Evolutionary conservation across 1,140 invertebrate genomes (phyloP).

Genomic region (Drosophila pruinosa): DNA sequence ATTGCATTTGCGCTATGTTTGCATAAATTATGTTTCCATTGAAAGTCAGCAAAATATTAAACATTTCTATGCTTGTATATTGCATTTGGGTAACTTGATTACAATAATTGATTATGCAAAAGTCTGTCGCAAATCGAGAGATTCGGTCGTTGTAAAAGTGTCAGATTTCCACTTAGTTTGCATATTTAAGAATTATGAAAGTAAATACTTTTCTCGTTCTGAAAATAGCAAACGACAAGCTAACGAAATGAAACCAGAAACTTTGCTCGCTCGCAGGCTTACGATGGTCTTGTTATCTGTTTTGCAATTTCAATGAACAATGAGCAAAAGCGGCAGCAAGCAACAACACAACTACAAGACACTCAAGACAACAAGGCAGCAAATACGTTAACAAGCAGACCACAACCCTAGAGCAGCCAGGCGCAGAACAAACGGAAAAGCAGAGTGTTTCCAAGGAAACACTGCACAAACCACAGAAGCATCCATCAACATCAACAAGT

Average conservation of each 20-base stretch:
- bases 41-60: too few relatives aligned
- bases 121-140: not conserved
- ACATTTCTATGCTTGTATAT: too few relatives aligned
- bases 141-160: not conserved
- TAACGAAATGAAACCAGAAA: conserved; percentile 4
- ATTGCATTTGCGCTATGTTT: not conserved
- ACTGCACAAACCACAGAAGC: conserved; percentile 28
- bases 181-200: not conserved
- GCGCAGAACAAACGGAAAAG: not conserved
- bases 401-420: not conserved
- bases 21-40: not conserved
- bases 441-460: conserved; percentile 9
- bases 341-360: not conserved
- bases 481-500: conserved; percentile 71
- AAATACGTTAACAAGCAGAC: conserved; percentile 4
- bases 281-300: conserved; percentile 33
- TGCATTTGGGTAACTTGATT: not conserved
- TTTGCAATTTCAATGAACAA: conserved; percentile 21
- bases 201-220: conserved; percentile 10
- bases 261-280: conserved; percentile 13
- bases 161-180: conserved; percentile 2
- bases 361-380: not conserved
- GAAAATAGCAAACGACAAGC: conserved; percentile 37
- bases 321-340: not conserved
- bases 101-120: not conserved